These are phyloP conservation scores for Chelonus formosanus DNA, from an alignment of 2,888 invertebrate species.

Conservation along the genomic window DNA sequence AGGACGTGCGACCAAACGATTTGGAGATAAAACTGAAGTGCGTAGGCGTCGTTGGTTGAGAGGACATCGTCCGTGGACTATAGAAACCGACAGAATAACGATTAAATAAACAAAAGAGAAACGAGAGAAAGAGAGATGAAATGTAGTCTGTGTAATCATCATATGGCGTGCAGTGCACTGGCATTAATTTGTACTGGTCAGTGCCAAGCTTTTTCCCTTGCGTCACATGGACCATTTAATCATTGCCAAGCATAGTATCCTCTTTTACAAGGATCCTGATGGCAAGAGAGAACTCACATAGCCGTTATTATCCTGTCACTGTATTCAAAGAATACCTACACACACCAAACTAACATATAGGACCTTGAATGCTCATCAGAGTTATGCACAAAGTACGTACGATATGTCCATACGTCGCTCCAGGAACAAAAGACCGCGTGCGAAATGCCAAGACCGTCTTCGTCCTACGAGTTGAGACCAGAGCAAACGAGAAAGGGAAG, in stretches of 20 bases:
- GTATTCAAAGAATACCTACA: conserved; percentile 32
- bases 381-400: conserved; percentile 26
- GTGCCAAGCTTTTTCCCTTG: conserved; percentile 49
- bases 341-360: conserved; percentile 11
- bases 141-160: conserved; percentile 53
- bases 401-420: conserved; percentile 29
- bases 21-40: conserved; percentile 40
- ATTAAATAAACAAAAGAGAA: neutral
- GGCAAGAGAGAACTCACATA: conserved; percentile 16
- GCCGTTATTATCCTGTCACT: conserved; percentile 38
- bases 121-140: conserved; percentile 19
- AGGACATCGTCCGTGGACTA: too few species aligned
- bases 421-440: conserved; percentile 26
- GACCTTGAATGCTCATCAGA: conserved; percentile 27
- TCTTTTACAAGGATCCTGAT: conserved; percentile 10
- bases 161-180: conserved; percentile 56
- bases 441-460: conserved; percentile 1
- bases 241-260: conserved; percentile 42
- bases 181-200: conserved; percentile 60
- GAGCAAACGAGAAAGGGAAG: conserved; percentile 15
- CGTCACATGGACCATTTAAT: conserved; percentile 53
- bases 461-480: neutral
- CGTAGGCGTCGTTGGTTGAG: conserved; percentile 37
- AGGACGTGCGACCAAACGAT: conserved; percentile 41
- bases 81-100: neutral